Conservation (phyloP, 2,888 invertebrate genomes). For the Dolichopus griseipennis region DNA sequence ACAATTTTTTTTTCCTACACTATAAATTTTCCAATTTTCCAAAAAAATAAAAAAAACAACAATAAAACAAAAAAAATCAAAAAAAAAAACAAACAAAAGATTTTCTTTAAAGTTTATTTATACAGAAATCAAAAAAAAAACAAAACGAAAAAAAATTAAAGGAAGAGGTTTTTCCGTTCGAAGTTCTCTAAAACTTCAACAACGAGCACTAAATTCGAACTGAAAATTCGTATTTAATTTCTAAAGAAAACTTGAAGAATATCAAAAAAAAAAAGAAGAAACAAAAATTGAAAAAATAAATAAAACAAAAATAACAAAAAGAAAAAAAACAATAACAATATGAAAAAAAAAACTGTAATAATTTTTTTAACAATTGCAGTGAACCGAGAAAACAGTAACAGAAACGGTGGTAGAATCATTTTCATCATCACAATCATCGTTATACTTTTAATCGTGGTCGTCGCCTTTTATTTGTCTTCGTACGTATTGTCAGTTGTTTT, state of each 20-base stretch:
- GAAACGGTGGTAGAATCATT: neutral
- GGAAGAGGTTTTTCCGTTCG: constrained; percentile 4
- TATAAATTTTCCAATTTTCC: neutral
- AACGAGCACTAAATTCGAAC: constrained; percentile 2
- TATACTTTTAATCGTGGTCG: too few species aligned
- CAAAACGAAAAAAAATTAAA: neutral
- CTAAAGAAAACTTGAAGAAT: neutral
- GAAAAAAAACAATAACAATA: neutral
- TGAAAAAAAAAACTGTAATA: neutral
- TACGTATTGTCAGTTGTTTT: too few species aligned
- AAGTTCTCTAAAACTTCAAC: constrained; percentile 3
- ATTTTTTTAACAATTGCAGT: constrained; percentile 5
- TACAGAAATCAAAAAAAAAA: neutral
- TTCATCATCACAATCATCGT: neutral
- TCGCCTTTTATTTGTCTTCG: too few species aligned
- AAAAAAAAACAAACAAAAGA: too few species aligned
- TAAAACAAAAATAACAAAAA: neutral
- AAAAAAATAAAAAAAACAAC: neutral
- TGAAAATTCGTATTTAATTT: neutral
- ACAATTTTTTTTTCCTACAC: too few species aligned
- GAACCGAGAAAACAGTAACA: constrained; percentile 3
- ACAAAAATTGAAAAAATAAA: too few species aligned
- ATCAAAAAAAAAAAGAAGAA: neutral
- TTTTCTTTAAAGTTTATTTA: neutral
- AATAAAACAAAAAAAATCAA: neutral